Evolutionary conservation across 2,797 vertebrate species (phyloP).

Genomic region (Tragopan temminckii): DNA sequence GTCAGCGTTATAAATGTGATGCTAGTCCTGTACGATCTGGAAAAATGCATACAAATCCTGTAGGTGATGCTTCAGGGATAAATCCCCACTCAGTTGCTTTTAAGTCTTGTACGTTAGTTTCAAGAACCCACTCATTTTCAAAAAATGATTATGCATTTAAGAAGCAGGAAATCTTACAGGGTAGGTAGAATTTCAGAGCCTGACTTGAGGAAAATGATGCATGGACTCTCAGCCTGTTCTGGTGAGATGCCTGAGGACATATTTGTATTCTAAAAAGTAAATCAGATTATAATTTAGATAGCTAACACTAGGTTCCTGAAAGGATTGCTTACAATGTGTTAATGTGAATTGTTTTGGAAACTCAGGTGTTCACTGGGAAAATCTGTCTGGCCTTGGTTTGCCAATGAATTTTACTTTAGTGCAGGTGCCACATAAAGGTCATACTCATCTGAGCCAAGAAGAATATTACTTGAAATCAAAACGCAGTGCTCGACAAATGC

Average conservation of each 20-base stretch:
- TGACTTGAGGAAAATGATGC: neutral
- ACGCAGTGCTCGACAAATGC: neutral
- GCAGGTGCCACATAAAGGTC: slow-evolving; percentile 2
- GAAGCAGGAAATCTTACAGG: neutral
- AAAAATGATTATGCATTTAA: neutral
- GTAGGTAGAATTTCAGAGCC: neutral
- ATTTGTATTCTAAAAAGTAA: neutral
- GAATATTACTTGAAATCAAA: slow-evolving; percentile 16
- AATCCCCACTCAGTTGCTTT: neutral
- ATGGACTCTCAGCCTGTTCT: neutral
- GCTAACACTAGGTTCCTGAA: neutral
- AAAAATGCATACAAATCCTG: neutral
- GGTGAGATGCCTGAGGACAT: neutral
- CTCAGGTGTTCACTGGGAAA: slow-evolving; percentile 10
- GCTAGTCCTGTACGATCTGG: neutral
- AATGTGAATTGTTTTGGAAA: slow-evolving; percentile 27
- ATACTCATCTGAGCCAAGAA: neutral
- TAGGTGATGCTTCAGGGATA: neutral
- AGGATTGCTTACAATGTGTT: neutral
- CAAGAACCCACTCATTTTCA: neutral
- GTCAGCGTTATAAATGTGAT: neutral
- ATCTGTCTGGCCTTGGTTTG: slow-evolving; percentile 41
- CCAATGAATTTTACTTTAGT: slow-evolving; percentile 13
- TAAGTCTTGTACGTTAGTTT: neutral
- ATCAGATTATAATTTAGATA: slow-evolving; percentile 61